These are phyloP conservation scores for Dastarcus helophoroides DNA, from an alignment of 2,888 invertebrate species.

Conservation along the genomic window DNA sequence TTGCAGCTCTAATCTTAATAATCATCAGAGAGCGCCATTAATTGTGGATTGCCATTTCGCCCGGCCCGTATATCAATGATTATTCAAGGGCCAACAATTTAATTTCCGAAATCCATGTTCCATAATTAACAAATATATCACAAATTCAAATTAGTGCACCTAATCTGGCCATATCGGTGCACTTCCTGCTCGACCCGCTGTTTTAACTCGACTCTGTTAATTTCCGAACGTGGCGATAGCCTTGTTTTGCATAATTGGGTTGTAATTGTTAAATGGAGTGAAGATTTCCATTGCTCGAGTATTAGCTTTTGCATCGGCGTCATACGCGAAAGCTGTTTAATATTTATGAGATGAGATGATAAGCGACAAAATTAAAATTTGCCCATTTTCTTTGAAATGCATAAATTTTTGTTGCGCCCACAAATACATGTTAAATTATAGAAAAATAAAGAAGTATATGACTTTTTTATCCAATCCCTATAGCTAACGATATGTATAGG, in stretches of 20 bases:
- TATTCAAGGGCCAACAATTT: constrained; percentile 25
- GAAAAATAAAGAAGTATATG: too few relatives aligned
- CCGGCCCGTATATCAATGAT: constrained; percentile 29
- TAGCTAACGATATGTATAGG: too few relatives aligned
- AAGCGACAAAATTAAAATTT: too few relatives aligned
- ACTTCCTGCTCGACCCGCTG: constrained; percentile 28
- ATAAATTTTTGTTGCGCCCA: too few relatives aligned
- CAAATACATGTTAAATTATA: too few relatives aligned
- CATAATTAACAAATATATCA: constrained; percentile 36
- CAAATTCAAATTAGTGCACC: constrained; percentile 30
- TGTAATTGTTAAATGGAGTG: constrained; percentile 38
- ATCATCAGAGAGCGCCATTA: too few relatives aligned
- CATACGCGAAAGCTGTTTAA: too few relatives aligned
- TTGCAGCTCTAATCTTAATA: too few relatives aligned
- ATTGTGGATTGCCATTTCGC: too few relatives aligned
- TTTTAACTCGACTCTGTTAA: constrained; percentile 36
- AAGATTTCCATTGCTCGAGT: constrained; percentile 32
- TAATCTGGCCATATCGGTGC: constrained; percentile 18
- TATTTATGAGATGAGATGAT: too few relatives aligned
- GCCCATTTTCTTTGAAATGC: too few relatives aligned
- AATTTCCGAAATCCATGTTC: constrained; percentile 32
- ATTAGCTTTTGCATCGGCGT: constrained; percentile 34
- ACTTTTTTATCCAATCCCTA: too few relatives aligned
- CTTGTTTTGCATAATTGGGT: constrained; percentile 37
- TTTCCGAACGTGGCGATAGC: constrained; percentile 36